Percentiles rank a stretch among this genome's conserved stretches.
phyloP scores from a whole-genome alignment of 2,888 invertebrate species.

The Cantharis rustica region DNA sequence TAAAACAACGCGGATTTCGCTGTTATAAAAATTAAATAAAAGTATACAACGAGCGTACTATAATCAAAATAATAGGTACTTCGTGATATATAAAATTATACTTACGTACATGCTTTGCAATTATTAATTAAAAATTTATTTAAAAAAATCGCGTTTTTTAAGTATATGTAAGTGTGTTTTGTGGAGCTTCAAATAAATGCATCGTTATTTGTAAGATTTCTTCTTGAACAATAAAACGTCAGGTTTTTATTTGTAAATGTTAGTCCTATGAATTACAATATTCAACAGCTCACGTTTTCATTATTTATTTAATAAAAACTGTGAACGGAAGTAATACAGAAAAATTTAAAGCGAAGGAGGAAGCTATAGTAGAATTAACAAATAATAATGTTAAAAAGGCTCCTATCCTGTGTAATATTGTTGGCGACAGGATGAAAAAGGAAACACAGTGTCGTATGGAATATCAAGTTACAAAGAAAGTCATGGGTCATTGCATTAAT shows the following conservation, averaged over 20 bases:
- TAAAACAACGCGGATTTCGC: not conserved
- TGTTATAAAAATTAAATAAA: not conserved
- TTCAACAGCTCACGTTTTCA: slow-evolving; percentile 9
- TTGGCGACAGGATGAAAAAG: slow-evolving; percentile 26
- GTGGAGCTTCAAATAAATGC: not conserved
- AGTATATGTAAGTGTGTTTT: not conserved
- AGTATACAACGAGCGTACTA: not conserved
- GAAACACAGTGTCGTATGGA: slow-evolving; percentile 38
- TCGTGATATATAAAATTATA: too few relatives aligned
- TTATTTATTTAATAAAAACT: not conserved
- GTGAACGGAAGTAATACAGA: not conserved
- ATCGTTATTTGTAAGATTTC: not conserved
- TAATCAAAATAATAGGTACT: too few relatives aligned
- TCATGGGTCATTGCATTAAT: slow-evolving; percentile 53
- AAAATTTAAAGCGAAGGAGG: not conserved
- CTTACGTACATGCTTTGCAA: not conserved
- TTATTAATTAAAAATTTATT: not conserved
- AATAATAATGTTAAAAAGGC: not conserved
- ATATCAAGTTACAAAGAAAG: slow-evolving; percentile 50
- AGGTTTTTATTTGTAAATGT: not conserved
- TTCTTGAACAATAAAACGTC: not conserved
- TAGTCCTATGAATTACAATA: not conserved
- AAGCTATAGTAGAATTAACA: not conserved
- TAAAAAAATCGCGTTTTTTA: not conserved
- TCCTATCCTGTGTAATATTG: slow-evolving; percentile 31